Conservation (phyloP, 2,797 vertebrate species). For the Sarcoramphus papa region DNA sequence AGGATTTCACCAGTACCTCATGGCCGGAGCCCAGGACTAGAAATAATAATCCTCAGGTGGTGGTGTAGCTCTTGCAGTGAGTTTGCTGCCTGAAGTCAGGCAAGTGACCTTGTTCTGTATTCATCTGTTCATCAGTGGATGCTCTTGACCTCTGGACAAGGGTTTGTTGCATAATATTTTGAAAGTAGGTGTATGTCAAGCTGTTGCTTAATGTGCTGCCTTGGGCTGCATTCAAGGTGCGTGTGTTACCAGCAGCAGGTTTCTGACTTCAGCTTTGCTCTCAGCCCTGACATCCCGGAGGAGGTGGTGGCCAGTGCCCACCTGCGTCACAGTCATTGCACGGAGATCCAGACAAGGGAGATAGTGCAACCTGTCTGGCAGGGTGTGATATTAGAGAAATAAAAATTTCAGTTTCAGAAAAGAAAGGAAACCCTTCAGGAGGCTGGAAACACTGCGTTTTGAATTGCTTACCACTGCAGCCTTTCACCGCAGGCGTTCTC, state of each 20-base stretch:
- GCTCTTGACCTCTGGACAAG: background rate
- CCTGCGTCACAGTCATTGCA: rapidly evolving
- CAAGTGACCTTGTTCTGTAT: background rate
- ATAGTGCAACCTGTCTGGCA: background rate
- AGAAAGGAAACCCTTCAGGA: background rate
- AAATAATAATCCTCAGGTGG: background rate
- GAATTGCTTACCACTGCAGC: background rate
- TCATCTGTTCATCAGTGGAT: background rate
- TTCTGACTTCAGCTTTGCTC: background rate
- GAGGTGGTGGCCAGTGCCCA: background rate
- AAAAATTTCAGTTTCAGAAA: background rate
- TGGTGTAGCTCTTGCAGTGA: background rate
- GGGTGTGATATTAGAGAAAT: background rate
- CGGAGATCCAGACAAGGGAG: background rate
- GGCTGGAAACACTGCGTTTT: background rate
- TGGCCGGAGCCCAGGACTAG: background rate
- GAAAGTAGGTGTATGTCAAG: background rate
- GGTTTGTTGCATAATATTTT: background rate
- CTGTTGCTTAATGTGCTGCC: background rate
- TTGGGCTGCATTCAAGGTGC: background rate
- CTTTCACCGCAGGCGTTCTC: rapidly evolving
- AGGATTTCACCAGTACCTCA: background rate
- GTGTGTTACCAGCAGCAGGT: background rate
- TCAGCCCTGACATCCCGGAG: background rate
- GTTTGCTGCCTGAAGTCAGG: background rate